Evolutionary conservation across 2,113 vertebrate genomes (phyloP).

Genomic region (Oreotrochilus melanogaster): DNA sequence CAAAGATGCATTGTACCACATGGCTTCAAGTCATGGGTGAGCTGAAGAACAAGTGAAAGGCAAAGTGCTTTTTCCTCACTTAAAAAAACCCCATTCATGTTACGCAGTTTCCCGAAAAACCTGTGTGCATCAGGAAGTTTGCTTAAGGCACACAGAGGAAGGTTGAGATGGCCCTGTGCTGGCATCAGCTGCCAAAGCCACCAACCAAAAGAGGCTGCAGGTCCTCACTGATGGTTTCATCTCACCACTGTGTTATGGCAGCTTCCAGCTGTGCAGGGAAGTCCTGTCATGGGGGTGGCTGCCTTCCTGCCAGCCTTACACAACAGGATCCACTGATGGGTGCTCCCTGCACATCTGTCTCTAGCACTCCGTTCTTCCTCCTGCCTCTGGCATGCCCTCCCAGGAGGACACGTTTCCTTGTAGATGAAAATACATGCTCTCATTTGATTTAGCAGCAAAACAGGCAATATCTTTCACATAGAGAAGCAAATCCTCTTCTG

Average conservation of each 20-base stretch:
- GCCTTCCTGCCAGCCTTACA: neutral
- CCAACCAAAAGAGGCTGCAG: neutral
- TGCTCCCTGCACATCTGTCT: fast-evolving
- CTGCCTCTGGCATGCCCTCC: neutral
- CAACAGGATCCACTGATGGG: neutral
- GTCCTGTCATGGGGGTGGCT: fast-evolving
- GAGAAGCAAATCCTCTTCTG: neutral
- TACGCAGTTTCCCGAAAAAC: neutral
- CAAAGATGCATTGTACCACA: neutral
- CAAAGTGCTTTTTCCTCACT: neutral
- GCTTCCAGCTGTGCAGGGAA: neutral
- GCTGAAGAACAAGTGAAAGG: neutral
- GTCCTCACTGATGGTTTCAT: no score
- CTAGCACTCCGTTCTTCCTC: neutral
- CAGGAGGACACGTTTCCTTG: neutral
- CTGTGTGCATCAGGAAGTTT: neutral
- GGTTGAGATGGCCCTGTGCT: neutral
- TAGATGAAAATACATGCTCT: neutral
- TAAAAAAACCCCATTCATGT: fast-evolving
- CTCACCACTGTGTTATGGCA: fast-evolving
- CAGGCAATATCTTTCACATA: neutral
- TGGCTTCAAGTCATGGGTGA: neutral
- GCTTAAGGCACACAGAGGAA: fast-evolving
- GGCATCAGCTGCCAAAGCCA: neutral
- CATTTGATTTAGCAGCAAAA: neutral